Percentiles rank a stretch among this genome's conserved stretches.
phyloP scores from a whole-genome alignment of 2,797 vertebrate genomes.

The Propithecus perrieri region DNA sequence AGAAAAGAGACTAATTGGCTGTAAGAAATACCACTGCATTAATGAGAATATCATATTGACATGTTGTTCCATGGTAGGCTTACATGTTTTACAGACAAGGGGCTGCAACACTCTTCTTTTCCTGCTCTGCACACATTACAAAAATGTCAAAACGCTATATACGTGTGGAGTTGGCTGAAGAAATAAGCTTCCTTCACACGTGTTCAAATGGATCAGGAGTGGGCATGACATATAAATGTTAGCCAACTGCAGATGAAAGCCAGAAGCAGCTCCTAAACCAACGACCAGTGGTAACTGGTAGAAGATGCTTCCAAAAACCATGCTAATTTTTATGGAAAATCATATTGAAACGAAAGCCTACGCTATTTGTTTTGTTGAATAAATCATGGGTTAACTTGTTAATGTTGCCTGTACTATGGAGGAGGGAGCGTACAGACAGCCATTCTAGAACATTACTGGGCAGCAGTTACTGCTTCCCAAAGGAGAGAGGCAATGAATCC shows the following conservation, averaged over 20 bases:
- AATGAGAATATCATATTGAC: conserved; percentile 65
- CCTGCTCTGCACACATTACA: conserved; percentile 52
- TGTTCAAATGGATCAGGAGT: conserved; percentile 68
- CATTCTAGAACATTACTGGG: not conserved
- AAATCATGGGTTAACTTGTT: not conserved
- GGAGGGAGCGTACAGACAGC: not conserved
- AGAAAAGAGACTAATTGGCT: conserved; percentile 68
- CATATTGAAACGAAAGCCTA: not conserved
- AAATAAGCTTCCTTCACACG: conserved; percentile 66
- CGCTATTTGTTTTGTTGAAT: conserved; percentile 48
- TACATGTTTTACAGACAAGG: conserved; percentile 68
- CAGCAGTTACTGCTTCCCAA: conserved; percentile 15
- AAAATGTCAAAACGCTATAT: conserved; percentile 67
- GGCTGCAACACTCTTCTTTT: conserved; percentile 23
- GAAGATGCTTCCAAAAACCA: not conserved
- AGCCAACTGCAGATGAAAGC: conserved; percentile 39
- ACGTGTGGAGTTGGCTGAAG: conserved; percentile 68
- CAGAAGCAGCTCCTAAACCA: conserved; percentile 44
- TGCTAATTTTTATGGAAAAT: not conserved
- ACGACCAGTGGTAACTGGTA: conserved; percentile 31
- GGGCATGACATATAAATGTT: conserved; percentile 43
- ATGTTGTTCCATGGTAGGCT: conserved; percentile 55
- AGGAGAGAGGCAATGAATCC: conserved; percentile 51
- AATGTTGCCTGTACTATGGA: not conserved
- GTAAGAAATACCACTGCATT: conserved; percentile 48